Base-by-base conservation (phyloP, 2,113 vertebrate species). In the Notothenia coriiceps region DNA sequence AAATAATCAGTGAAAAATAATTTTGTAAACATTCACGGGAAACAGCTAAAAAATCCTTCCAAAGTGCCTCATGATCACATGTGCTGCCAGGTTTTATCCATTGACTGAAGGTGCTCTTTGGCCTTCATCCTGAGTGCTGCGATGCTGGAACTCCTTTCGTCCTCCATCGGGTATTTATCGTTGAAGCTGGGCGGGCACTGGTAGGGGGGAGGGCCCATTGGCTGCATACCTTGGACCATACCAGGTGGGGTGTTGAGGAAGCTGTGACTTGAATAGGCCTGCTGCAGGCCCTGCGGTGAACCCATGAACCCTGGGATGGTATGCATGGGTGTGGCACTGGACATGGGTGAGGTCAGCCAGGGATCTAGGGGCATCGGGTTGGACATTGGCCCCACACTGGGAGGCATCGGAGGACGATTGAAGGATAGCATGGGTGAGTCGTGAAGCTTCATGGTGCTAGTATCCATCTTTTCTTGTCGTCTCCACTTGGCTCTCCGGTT, bases 11-110 rank as follows among this genome's bases (percentile, higher is more conserved):
- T 43, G 22, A 60, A 78, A 83, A 81, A 77, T 15, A 43, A 80
- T 62, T 68, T 60, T 92, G 89, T 93, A 92, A 91, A 91, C 90
- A 86, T 88, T 86, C 59, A 83, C 6, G 7, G 60, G 61, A 82
- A 40, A 64, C 70, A 64, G 52, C 66, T 83, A 47, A 75, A 55
- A 57, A 56, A 66, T 75, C 47, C n/a, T 4, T 80, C 60, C 70
- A n/a, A 7, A 6, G 40, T 20, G 17, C 49, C 46, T 47, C 65
- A 57, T 72, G 72, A 60, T 97, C 95, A 98, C 92, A 97, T 97
- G 3, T 96, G 95, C 50, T 97, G 96, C 97, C 98, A 99, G 82
- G 96, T 96, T 94, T 98, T 97, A 91, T 97, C 97, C 90, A 97
- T 96, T 56, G 96, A 97, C 92, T 98, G 97, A 77, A 96, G 95